Percentiles rank a stretch among this genome's conserved stretches.
Conservation (phyloP, 2,113 vertebrate genomes). For the Propithecus coquereli region DNA sequence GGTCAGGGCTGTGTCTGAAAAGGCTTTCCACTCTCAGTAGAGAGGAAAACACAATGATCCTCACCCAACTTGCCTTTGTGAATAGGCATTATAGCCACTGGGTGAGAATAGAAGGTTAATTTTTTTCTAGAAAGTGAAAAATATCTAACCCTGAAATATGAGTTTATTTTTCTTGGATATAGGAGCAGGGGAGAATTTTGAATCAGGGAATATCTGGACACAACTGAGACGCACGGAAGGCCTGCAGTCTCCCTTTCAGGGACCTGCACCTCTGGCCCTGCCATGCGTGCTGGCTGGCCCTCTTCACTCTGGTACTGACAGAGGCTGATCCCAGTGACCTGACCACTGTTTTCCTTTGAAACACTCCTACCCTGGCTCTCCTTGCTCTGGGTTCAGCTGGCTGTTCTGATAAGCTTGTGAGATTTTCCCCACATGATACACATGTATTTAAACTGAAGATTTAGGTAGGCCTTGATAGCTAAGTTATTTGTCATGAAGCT, state of each 20-base stretch:
- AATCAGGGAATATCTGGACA: not conserved
- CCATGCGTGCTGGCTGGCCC: not conserved
- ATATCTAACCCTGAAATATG: not conserved
- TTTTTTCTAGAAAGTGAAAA: not conserved
- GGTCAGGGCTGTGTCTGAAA: conserved; percentile 39
- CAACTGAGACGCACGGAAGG: not conserved
- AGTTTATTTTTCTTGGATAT: not conserved
- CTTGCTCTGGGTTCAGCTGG: not conserved
- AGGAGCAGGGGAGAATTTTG: not conserved
- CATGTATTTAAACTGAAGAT: not conserved
- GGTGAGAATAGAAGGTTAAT: not conserved
- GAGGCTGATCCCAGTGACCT: not conserved
- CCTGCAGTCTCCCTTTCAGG: not conserved
- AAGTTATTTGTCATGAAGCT: not conserved
- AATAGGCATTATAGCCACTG: not conserved
- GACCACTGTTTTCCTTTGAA: not conserved
- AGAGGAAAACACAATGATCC: conserved; percentile 31
- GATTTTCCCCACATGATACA: not conserved
- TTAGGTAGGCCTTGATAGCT: not conserved
- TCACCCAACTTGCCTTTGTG: not conserved
- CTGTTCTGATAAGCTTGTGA: not conserved
- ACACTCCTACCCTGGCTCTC: not conserved
- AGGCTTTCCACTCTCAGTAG: conserved; percentile 24
- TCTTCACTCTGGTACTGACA: not conserved
- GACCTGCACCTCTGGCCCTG: not conserved